Conservation (phyloP, 2,113 vertebrate species). For the Anguilla rostrata region DNA sequence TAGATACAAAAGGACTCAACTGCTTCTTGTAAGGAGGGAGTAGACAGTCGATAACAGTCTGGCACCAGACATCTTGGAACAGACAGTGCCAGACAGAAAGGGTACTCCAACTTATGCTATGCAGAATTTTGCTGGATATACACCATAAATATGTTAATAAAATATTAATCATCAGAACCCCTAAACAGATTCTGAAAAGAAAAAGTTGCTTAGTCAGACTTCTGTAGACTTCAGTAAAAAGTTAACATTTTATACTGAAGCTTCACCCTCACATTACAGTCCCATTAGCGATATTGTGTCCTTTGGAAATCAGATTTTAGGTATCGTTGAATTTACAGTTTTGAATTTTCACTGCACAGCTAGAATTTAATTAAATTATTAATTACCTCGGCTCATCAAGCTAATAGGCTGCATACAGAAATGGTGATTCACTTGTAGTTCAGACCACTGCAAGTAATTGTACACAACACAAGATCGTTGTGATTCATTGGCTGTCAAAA, state of each 20-base stretch:
- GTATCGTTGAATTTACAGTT: background rate
- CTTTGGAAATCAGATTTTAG: background rate
- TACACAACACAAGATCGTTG: no score
- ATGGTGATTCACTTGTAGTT: no score
- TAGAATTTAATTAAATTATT: background rate
- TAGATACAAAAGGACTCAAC: background rate
- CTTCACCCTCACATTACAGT: background rate
- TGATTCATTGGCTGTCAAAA: no score
- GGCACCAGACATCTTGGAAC: background rate
- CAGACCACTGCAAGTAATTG: no score
- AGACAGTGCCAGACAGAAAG: background rate
- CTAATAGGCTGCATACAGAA: no score
- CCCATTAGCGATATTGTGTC: background rate
- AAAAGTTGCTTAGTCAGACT: background rate
- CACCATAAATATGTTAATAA: background rate
- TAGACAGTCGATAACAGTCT: background rate
- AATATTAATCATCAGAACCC: background rate
- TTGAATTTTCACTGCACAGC: background rate
- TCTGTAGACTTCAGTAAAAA: background rate
- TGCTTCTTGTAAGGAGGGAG: background rate
- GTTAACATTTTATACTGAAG: background rate
- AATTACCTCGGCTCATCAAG: background rate
- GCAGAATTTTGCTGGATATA: background rate
- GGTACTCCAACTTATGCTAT: background rate
- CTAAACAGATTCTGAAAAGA: background rate